A percentile compares a stretch with the other conserved stretches of the same genome.
phyloP scores from a whole-genome alignment of 2,797 vertebrate genomes.

The Danionella dracula region DNA sequence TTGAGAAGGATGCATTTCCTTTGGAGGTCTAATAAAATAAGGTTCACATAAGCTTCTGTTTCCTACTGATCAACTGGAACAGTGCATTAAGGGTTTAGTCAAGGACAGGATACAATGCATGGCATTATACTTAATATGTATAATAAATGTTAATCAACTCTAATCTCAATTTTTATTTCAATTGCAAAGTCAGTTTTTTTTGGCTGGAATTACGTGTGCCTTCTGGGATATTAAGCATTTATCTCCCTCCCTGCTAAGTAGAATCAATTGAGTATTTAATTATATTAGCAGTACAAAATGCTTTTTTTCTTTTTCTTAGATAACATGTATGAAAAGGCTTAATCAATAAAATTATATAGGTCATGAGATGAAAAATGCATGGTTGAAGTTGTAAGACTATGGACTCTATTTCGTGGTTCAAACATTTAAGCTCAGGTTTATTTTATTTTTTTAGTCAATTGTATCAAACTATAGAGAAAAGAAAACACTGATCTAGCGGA shows the following conservation, averaged over 20 bases:
- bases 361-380: slow-evolving; percentile 37
- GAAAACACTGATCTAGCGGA: no score
- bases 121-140: background rate
- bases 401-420: no score
- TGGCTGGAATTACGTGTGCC: background rate
- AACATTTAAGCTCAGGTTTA: no score
- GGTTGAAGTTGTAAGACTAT: no score
- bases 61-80: slow-evolving; percentile 20
- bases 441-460: no score
- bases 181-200: background rate
- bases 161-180: background rate
- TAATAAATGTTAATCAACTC: background rate
- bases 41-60: background rate
- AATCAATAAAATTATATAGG: slow-evolving; percentile 29
- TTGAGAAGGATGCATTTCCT: slow-evolving; percentile 35
- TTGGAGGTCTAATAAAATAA: slow-evolving; percentile 1
- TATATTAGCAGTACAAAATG: background rate
- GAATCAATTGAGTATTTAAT: background rate
- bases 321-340: slow-evolving; percentile 31
- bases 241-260: background rate
- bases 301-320: slow-evolving; percentile 21
- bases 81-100: background rate
- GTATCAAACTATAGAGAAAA: no score
- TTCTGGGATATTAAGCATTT: background rate
- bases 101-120: background rate